These are phyloP conservation scores for Perizoma flavofasciatum DNA, from an alignment of 2,888 invertebrate genomes.

Conservation along the genomic window DNA sequence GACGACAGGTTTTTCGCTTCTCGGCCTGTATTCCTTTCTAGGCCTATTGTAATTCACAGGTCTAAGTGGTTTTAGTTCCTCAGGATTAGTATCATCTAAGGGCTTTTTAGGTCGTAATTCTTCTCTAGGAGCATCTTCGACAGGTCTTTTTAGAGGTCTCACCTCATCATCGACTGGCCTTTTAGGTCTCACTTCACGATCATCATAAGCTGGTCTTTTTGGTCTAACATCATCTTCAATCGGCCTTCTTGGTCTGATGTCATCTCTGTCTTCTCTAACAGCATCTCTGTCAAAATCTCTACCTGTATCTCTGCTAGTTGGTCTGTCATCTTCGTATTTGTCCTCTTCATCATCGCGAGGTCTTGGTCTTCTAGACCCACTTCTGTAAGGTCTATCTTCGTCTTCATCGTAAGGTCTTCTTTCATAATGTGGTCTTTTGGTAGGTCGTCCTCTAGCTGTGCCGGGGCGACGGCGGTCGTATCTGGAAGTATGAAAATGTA, in stretches of 20 bases:
- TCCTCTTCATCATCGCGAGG: slow-evolving; percentile 67
- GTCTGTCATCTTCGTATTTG: slow-evolving; percentile 47
- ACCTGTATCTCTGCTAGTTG: slow-evolving; percentile 63
- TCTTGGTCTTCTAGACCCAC: slow-evolving; percentile 55
- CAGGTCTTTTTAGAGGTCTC: slow-evolving; percentile 32
- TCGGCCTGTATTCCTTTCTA: slow-evolving; percentile 42
- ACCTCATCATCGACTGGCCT: slow-evolving; percentile 36
- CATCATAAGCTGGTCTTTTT: slow-evolving; percentile 15
- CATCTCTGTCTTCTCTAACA: slow-evolving; percentile 43
- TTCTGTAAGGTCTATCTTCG: slow-evolving; percentile 61
- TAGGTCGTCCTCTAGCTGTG: slow-evolving; percentile 74
- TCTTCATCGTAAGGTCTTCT: slow-evolving; percentile 72
- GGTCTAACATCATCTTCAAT: slow-evolving; percentile 34
- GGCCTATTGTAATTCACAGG: slow-evolving; percentile 40
- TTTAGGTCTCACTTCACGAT: slow-evolving; percentile 34
- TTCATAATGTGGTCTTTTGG: slow-evolving; percentile 62
- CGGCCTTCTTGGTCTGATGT: slow-evolving; percentile 33
- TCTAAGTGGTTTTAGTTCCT: slow-evolving; percentile 57
- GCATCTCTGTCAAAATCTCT: slow-evolving; percentile 47
- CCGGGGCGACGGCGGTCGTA: slow-evolving; percentile 70
- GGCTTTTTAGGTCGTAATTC: slow-evolving; percentile 34
- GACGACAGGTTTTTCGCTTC: slow-evolving; percentile 39
- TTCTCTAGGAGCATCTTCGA: slow-evolving; percentile 26
- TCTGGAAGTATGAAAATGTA: slow-evolving; percentile 51
- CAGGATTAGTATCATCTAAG: slow-evolving; percentile 50